Base-by-base conservation (phyloP, 2,888 invertebrate genomes). In the Coenonympha glycerion region DNA sequence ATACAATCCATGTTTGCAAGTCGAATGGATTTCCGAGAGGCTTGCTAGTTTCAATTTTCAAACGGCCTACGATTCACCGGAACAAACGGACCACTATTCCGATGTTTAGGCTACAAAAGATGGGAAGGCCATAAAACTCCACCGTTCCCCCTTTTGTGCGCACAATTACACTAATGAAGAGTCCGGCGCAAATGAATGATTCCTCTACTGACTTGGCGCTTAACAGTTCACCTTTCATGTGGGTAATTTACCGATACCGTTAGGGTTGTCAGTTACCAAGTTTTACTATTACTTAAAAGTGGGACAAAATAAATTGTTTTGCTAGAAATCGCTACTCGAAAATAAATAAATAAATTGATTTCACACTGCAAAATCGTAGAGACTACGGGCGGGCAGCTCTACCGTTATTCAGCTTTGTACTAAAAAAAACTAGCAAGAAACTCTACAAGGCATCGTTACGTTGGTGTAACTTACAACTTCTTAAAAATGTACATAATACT, bases 131-230 rank as follows among this genome's bases (percentile, higher is more conserved):
- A 80, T 84, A 79, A 82, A 84, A 83, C 78, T 84, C 76, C 71
- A 69, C 76, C 75, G 72, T 80, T 79, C 77, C 79, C 74, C 79
- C 74, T 76, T 82, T 81, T 83, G 80, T 81, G 69, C 67, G 72
- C 64, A 84, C 85, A 85, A 86, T 86, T 86, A 86, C 81, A 75
- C 79, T 85, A 85, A 85, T 86, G 85, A 86, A 86, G 84, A 76
- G 76, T 70, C 57, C 64, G 66, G 68, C 69, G 73, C 67, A 75
- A 81, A 80, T 85, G 85, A 84, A 86, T 79, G 68, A 73, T 70
- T 70, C 73, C 73, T 66, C 71, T 61, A 62, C 71, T 76, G 74
- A 81, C 79, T 74, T 75, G 67, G 71, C 76, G 79, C 82, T 81
- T 76, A 77, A 53, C 64, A 65, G 65, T 75, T 72, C 75, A 82